Percentiles rank a stretch among this genome's conserved stretches.
Conservation (phyloP, 2,888 invertebrate genomes). For the Melieria crassipennis region DNA sequence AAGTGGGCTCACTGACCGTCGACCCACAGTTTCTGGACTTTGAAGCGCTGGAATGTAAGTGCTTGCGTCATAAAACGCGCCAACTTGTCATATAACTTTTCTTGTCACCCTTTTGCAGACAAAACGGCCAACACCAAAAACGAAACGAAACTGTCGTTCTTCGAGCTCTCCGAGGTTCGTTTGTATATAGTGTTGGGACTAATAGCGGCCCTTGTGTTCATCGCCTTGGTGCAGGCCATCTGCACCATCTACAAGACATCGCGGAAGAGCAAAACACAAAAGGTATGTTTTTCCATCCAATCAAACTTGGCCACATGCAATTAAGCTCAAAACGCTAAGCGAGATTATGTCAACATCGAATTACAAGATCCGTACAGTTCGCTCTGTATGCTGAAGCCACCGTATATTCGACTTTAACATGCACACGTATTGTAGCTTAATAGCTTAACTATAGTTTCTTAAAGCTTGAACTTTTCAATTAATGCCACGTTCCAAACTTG, state of each 20-base stretch:
- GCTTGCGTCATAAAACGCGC: no score
- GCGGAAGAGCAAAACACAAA: constrained; percentile 71
- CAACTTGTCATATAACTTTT: background rate
- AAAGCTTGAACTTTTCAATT: no score
- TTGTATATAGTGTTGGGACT: constrained; percentile 86
- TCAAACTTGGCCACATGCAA: no score
- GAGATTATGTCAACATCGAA: no score
- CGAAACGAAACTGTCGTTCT: constrained; percentile 68
- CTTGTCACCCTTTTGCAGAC: constrained; percentile 45
- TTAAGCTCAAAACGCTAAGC: no score
- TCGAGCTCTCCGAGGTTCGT: constrained; percentile 76
- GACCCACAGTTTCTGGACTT: constrained; percentile 84
- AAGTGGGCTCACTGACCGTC: constrained; percentile 80
- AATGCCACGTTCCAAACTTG: background rate
- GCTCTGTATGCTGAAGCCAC: no score
- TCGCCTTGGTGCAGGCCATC: constrained; percentile 83
- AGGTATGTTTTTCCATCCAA: constrained; percentile 69
- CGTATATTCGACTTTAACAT: no score
- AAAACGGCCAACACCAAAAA: constrained; percentile 58
- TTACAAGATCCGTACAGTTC: no score
- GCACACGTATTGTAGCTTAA: no score
- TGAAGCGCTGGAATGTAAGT: constrained; percentile 77
- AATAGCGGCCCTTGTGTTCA: constrained; percentile 79
- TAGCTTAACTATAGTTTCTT: no score
- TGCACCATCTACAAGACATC: constrained; percentile 82